phyloP scores from a whole-genome alignment of 2,797 vertebrate genomes.

The Chaetodon trifasciatus region DNA sequence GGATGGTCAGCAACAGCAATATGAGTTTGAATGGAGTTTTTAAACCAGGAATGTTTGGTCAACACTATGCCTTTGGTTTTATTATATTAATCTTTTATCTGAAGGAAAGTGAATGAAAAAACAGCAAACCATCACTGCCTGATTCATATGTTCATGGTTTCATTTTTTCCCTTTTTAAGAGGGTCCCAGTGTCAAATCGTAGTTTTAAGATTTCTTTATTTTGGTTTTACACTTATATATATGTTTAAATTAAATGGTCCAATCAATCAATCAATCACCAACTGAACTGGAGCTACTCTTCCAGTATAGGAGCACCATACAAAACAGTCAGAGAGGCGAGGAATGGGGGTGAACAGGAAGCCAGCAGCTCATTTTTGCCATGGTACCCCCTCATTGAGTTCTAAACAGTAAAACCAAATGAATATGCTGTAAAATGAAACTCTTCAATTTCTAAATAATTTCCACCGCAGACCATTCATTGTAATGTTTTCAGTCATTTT shows the following conservation, averaged over 20 bases:
- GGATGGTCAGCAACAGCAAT: conserved; percentile 67
- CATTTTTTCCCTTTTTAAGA: background rate
- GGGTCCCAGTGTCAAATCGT: background rate
- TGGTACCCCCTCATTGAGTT: background rate
- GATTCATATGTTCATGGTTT: background rate
- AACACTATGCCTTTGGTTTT: background rate
- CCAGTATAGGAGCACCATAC: background rate
- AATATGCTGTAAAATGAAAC: background rate
- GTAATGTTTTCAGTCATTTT: background rate
- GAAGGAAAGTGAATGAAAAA: background rate
- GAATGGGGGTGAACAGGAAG: background rate
- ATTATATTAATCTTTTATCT: background rate
- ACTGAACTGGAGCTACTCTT: background rate
- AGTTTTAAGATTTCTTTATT: background rate
- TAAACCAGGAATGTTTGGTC: background rate
- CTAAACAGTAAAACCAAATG: background rate
- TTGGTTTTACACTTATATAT: background rate
- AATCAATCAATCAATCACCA: background rate
- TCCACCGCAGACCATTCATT: background rate
- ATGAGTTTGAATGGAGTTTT: background rate
- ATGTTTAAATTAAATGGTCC: background rate
- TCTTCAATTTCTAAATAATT: background rate
- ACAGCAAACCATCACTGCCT: background rate
- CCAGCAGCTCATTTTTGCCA: background rate
- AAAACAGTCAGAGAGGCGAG: background rate